Evolutionary conservation across 2,113 vertebrate species (phyloP).

Genomic region (Lynx canadensis): DNA sequence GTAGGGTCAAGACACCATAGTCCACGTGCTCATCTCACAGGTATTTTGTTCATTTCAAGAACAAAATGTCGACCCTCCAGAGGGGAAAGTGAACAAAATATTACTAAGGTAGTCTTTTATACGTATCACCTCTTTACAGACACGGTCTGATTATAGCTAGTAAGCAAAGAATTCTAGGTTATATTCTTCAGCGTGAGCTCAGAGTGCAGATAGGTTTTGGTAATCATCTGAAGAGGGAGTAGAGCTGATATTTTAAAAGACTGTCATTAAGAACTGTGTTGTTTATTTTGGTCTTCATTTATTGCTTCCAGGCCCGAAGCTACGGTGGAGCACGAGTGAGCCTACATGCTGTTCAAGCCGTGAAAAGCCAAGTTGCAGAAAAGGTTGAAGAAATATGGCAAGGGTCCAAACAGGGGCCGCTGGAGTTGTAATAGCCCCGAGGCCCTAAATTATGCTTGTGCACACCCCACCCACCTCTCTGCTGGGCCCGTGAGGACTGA

Average conservation of each 20-base stretch:
- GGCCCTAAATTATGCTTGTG: too few species aligned
- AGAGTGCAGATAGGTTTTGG: neutral
- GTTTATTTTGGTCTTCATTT: neutral
- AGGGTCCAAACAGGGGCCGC: neutral
- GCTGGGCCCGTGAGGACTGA: neutral
- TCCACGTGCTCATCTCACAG: neutral
- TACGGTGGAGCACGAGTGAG: neutral
- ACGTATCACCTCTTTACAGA: neutral
- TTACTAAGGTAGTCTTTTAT: neutral
- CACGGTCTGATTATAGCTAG: neutral
- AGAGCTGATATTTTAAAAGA: neutral
- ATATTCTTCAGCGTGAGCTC: neutral
- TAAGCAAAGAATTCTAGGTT: neutral
- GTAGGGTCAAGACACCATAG: neutral
- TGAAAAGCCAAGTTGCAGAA: neutral
- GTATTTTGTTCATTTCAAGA: conserved; percentile 1
- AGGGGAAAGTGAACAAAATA: neutral
- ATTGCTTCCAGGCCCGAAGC: conserved; percentile 1
- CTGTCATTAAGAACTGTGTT: neutral
- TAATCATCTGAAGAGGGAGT: neutral
- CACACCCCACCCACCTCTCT: rapidly evolving
- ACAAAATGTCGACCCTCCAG: neutral
- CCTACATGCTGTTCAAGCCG: neutral
- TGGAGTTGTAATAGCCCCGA: neutral
- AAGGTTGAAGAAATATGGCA: neutral